Base-by-base conservation (phyloP, 1,140 invertebrate genomes). In the Pseudomyrmex concolor region DNA sequence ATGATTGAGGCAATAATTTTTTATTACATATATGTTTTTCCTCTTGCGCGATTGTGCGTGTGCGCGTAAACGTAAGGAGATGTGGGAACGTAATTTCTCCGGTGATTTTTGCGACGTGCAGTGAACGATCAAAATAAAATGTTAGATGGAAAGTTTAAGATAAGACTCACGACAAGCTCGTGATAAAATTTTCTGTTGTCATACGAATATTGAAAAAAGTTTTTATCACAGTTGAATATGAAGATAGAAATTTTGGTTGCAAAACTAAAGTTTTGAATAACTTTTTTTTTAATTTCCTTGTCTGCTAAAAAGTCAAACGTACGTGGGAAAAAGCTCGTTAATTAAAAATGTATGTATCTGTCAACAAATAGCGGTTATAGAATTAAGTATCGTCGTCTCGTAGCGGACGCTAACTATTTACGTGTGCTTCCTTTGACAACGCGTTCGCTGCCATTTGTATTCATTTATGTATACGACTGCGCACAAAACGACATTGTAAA, bases 401-500 rank as follows among this genome's bases (percentile, higher is more conserved):
- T 76, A 19, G n/a, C 22, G n/a, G 73, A 22, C 50, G 12, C 25
- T 15, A 62, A 51, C 48, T 76, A 64, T 76, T 76, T 76, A n/a
- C 60, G 25, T 34, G 48, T 51, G 22, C 51, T 74, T 12, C 60
- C 15, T 63, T 76, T 64, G 19, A 34, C 22, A 15, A 34, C 50
- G 60, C 48, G 64, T 66, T 54, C 25, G 25, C 60, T 43, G 60
- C 12, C 17, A 76, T 76, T 76, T 66, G 60, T 48, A 76, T 76
- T 66, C 60, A 76, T 76, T 66, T 66, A 51, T 48, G 55, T 73
- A 45, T 63, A 74, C 10, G 22, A 25, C 48, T 54, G 60, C 25
- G 51, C 25, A 60, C 25, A 66, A 76, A 76, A 64, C 3, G 25
- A 22, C 73, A 64, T 64, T 76, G 60, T 76, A 76, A 76, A 76